These are phyloP conservation scores for Pandemis cinnamomeana DNA, from an alignment of 2,888 invertebrate genomes.

Conservation along the genomic window DNA sequence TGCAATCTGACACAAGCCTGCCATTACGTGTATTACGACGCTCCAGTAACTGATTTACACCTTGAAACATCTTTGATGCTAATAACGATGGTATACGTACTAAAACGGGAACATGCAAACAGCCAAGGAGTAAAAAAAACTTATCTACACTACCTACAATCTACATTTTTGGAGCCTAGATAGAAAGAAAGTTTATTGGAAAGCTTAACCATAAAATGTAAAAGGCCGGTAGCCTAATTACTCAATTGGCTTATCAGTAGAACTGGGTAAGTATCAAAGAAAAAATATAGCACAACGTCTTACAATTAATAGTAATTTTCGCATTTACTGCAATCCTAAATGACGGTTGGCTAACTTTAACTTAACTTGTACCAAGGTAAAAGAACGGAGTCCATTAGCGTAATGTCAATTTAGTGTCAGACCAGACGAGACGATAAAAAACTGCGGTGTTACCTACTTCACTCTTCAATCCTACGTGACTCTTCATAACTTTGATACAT, in stretches of 20 bases:
- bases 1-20: slow-evolving; percentile 15
- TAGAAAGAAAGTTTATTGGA: not conserved
- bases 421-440: slow-evolving; percentile 5
- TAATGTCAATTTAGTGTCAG: not conserved
- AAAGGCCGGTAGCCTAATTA: not conserved
- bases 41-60: not conserved
- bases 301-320: too few relatives aligned
- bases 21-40: slow-evolving; percentile 8
- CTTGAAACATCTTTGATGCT: slow-evolving; percentile 1
- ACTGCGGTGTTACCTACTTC: not conserved
- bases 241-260: not conserved
- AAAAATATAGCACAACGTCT: too few relatives aligned
- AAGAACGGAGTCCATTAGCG: not conserved
- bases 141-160: not conserved
- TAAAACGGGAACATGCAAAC: too few relatives aligned
- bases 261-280: not conserved
- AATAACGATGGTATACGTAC: not conserved
- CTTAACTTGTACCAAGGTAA: not conserved
- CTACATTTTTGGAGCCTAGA: not conserved
- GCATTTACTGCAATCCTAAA: too few relatives aligned
- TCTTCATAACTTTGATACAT: slow-evolving; percentile 34
- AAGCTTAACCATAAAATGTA: not conserved
- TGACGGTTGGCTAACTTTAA: too few relatives aligned
- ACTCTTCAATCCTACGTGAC: slow-evolving; percentile 22
- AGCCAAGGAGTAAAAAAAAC: too few relatives aligned